Conservation (phyloP, 2,888 invertebrate genomes). For the Cerastis rubricosa region DNA sequence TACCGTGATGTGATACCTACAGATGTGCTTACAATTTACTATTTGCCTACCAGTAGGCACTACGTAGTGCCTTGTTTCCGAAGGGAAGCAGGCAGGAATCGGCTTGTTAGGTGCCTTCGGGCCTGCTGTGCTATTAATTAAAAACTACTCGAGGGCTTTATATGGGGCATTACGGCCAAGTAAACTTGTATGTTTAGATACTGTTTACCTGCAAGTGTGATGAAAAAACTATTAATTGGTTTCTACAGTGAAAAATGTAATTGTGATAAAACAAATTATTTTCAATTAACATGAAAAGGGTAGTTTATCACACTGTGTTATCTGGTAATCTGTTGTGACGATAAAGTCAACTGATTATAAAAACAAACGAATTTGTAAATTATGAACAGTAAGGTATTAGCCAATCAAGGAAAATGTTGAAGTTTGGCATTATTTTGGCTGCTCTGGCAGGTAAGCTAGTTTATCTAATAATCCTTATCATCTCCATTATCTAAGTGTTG, state of each 20-base stretch:
- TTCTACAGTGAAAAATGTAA: neutral
- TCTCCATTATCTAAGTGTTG: neutral
- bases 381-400: slow-evolving; percentile 19
- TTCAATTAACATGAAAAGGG: neutral
- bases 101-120: neutral
- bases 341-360: slow-evolving; percentile 38
- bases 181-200: too few species aligned
- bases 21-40: too few species aligned
- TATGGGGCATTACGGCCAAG: too few species aligned
- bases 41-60: neutral
- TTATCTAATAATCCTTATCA: neutral
- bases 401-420: slow-evolving; percentile 51
- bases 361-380: slow-evolving; percentile 37
- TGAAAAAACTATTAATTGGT: too few species aligned
- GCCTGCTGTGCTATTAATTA: too few species aligned
- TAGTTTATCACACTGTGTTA: slow-evolving; percentile 10
- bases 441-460: slow-evolving; percentile 64
- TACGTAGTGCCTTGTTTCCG: neutral
- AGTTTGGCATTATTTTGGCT: slow-evolving; percentile 58
- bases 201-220: too few species aligned
- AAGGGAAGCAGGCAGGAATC: neutral
- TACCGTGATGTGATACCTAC: too few species aligned
- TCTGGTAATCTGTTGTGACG: slow-evolving; percentile 17
- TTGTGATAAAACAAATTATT: neutral
- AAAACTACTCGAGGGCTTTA: too few species aligned